phyloP scores from a whole-genome alignment of 2,797 vertebrate species.

The Sciaenops ocellatus region DNA sequence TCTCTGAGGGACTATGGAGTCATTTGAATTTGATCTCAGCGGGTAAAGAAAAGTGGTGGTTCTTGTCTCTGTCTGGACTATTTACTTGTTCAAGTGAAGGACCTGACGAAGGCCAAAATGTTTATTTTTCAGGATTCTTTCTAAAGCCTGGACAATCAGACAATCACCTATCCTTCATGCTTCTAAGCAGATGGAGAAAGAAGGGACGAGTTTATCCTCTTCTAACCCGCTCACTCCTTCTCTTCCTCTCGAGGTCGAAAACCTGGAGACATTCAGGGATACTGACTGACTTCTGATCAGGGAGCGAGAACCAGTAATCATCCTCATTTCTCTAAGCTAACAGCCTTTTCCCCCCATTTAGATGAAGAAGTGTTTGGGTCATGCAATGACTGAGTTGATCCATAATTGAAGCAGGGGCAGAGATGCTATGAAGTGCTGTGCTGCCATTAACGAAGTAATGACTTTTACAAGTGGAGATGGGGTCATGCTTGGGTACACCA shows the following conservation, averaged over 20 bases:
- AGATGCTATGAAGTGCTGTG: slow-evolving; percentile 50
- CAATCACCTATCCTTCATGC: neutral
- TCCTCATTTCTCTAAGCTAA: slow-evolving; percentile 13
- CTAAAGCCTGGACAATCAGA: neutral
- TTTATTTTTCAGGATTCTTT: slow-evolving; percentile 26
- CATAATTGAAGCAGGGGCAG: slow-evolving; percentile 54
- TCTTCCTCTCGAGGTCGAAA: slow-evolving; percentile 15
- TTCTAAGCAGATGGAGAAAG: neutral
- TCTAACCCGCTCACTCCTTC: slow-evolving; percentile 6
- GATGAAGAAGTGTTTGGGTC: slow-evolving; percentile 39
- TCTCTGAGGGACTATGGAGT: slow-evolving; percentile 84
- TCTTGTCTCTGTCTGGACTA: neutral
- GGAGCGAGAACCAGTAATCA: neutral
- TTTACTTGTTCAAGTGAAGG: slow-evolving; percentile 1
- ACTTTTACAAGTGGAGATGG: slow-evolving; percentile 54
- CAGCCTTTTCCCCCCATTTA: slow-evolving; percentile 10
- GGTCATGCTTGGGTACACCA: neutral
- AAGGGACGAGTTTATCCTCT: neutral
- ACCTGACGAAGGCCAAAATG: slow-evolving; percentile 3
- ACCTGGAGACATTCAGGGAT: neutral
- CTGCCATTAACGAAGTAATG: slow-evolving; percentile 56
- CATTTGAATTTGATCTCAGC: slow-evolving; percentile 69
- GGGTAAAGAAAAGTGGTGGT: neutral
- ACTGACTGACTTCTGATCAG: slow-evolving; percentile 11
- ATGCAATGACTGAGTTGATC: slow-evolving; percentile 47